Percentiles rank a stretch among this genome's conserved stretches.
phyloP scores from a whole-genome alignment of 2,888 invertebrate species.

The Junonia oenone region DNA sequence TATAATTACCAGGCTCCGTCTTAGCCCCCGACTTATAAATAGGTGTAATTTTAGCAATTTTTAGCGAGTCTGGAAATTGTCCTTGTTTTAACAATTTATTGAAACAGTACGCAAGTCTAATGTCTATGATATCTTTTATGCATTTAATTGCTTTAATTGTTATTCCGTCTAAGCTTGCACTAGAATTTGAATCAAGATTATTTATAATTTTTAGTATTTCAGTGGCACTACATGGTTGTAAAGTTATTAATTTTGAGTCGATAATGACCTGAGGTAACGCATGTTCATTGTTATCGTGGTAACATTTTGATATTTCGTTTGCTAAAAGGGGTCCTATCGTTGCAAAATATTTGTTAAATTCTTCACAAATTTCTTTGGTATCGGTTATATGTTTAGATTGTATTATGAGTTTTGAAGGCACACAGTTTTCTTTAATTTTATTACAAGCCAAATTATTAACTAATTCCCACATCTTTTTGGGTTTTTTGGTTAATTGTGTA shows the following conservation, averaged over 20 bases:
- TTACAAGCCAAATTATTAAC: too few species aligned
- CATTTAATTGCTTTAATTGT: constrained; percentile 2
- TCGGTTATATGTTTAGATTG: constrained; percentile 7
- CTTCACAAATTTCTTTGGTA: constrained; percentile 14
- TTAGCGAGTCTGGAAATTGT: too few species aligned
- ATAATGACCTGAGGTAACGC: neutral
- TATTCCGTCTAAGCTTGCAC: neutral
- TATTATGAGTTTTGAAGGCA: constrained; percentile 10
- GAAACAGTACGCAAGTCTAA: neutral
- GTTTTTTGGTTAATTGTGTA: neutral
- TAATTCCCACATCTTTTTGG: constrained; percentile 13
- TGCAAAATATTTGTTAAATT: constrained; percentile 14
- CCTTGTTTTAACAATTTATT: neutral
- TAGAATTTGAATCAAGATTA: constrained; percentile 4
- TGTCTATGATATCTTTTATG: constrained; percentile 1
- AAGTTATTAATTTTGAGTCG: constrained; percentile 2
- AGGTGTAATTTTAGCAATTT: too few species aligned
- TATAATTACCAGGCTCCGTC: too few species aligned
- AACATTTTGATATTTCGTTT: constrained; percentile 4
- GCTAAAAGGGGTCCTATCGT: constrained; percentile 5
- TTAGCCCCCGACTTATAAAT: too few species aligned
- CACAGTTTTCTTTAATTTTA: constrained; percentile 7
- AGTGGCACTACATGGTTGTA: neutral
- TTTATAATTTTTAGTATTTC: constrained; percentile 5
- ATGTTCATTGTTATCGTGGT: neutral